A percentile compares a stretch with the other conserved stretches of the same genome.
phyloP scores from a whole-genome alignment of 2,797 vertebrate genomes.

The Enteromius radiatus region DNA sequence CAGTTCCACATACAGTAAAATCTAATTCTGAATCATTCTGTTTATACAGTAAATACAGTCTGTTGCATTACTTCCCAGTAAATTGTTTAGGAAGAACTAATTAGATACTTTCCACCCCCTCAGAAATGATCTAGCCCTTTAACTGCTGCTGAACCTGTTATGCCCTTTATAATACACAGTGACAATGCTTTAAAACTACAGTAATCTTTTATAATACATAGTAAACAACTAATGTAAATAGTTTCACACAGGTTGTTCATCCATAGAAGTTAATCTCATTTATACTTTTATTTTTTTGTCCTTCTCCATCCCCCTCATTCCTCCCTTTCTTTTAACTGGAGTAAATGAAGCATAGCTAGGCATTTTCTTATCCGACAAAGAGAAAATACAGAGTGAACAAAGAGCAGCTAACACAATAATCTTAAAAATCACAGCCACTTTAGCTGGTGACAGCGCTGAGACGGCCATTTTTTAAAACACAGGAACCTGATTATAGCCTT shows the following conservation, averaged over 20 bases:
- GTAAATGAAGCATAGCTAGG: constrained; percentile 33
- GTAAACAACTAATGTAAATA: constrained; percentile 4
- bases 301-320: constrained; percentile 21
- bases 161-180: neutral
- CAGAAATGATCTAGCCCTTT: constrained; percentile 12
- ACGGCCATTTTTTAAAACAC: constrained; percentile 62
- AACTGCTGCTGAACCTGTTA: constrained; percentile 1
- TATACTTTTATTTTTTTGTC: constrained; percentile 8
- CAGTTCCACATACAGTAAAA: neutral
- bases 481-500: constrained; percentile 75
- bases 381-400: constrained; percentile 33
- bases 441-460: constrained; percentile 62
- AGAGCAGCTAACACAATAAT: constrained; percentile 73
- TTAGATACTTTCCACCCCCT: neutral
- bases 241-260: constrained; percentile 26
- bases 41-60: neutral
- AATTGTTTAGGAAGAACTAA: neutral
- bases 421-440: constrained; percentile 66
- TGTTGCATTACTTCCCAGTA: neutral
- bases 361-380: constrained; percentile 36
- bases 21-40: neutral
- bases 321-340: constrained; percentile 38
- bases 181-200: constrained; percentile 18
- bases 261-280: constrained; percentile 1
- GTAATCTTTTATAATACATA: constrained; percentile 1